Conservation (phyloP, 53 echinoderm and acorn worm genomes). For the Hippasteria phrygiana region DNA sequence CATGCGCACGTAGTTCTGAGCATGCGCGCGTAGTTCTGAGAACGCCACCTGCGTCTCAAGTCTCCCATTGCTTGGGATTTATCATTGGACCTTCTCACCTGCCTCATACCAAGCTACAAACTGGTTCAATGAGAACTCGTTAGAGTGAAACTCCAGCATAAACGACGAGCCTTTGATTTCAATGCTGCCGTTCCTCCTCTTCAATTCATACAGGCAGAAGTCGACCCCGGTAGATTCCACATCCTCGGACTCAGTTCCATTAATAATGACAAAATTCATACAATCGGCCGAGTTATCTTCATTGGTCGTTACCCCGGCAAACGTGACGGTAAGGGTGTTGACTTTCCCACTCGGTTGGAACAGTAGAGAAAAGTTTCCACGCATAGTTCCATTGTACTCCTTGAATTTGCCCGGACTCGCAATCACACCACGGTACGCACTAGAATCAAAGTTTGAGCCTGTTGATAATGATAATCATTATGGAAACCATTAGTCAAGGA, state of each 20-base stretch:
- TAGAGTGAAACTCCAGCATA: neutral
- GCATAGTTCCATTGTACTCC: neutral
- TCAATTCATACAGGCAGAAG: neutral
- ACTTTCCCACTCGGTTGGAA: neutral
- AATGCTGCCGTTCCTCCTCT: neutral
- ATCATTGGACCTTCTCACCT: neutral
- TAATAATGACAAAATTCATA: neutral
- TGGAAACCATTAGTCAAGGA: no score
- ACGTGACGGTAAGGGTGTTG: neutral
- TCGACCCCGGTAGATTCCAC: neutral
- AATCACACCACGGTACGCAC: neutral
- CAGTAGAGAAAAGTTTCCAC: neutral
- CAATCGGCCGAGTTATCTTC: neutral
- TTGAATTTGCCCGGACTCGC: neutral
- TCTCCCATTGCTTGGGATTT: neutral
- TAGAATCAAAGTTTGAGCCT: neutral
- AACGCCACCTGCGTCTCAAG: no score
- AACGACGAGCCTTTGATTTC: neutral
- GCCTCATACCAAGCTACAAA: neutral
- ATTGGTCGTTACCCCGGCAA: neutral
- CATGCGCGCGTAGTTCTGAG: neutral
- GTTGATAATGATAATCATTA: neutral
- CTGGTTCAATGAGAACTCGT: neutral
- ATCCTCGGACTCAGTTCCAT: neutral
- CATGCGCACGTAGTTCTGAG: no score